phyloP scores from a whole-genome alignment of 2,113 vertebrate species.

The Carollia perspicillata region DNA sequence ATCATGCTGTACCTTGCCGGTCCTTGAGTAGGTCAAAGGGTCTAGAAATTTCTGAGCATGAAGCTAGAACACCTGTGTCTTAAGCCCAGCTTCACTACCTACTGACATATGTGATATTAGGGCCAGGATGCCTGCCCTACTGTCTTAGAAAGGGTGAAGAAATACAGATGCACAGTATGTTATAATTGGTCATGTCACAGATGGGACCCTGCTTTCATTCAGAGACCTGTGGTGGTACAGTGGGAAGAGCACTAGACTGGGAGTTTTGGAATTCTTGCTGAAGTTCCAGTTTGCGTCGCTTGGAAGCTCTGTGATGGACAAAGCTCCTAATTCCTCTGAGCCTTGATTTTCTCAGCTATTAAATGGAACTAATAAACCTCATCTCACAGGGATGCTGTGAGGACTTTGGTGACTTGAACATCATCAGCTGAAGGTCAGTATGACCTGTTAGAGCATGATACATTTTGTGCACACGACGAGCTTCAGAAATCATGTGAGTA shows the following conservation, averaged over 20 bases:
- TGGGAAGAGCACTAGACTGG: not conserved
- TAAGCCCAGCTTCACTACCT: not conserved
- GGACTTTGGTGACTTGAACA: not conserved
- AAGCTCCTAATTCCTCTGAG: not conserved
- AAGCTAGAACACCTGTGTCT: not conserved
- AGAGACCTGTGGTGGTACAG: rapidly evolving
- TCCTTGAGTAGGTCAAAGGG: not conserved
- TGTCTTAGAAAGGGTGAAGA: not conserved
- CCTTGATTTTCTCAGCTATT: not conserved
- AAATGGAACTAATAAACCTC: not conserved
- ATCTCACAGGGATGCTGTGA: not conserved
- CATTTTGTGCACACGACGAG: not conserved
- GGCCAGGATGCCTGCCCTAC: not conserved
- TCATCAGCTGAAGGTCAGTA: not conserved
- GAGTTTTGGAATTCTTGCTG: not conserved
- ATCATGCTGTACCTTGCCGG: not conserved
- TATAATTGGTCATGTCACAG: not conserved
- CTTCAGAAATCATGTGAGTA: not conserved
- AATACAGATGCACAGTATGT: not conserved
- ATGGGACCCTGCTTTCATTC: not conserved
- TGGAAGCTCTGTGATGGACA: not conserved
- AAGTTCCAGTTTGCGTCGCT: not conserved
- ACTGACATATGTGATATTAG: not conserved
- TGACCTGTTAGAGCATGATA: not conserved
- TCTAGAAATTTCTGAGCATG: not conserved